Percentiles rank a stretch among this genome's conserved stretches.
These are phyloP conservation scores for Ciconia boyciana DNA, from an alignment of 2,113 vertebrate genomes.

Conservation along the genomic window DNA sequence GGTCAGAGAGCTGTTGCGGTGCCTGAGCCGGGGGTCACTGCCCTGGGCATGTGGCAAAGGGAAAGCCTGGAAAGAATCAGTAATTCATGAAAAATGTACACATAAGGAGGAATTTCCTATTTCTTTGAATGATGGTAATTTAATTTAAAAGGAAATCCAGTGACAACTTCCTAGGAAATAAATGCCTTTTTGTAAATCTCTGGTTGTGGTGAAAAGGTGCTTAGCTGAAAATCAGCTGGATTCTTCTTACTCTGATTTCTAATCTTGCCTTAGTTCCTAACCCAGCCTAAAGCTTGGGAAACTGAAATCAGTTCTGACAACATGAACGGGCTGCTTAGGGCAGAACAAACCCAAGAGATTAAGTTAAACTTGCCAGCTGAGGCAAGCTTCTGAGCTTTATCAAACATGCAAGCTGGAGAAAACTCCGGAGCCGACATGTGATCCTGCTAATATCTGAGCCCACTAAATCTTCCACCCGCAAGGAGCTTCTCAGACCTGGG, in stretches of 20 bases:
- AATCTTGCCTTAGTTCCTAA: background rate
- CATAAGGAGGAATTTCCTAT: slow-evolving; percentile 13
- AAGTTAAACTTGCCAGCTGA: background rate
- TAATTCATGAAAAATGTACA: slow-evolving; percentile 13
- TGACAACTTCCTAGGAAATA: slow-evolving; percentile 10
- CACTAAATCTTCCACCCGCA: background rate
- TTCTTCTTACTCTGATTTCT: background rate
- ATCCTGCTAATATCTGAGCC: background rate
- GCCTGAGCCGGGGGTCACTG: background rate
- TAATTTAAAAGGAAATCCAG: slow-evolving; percentile 46
- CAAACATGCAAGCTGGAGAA: background rate
- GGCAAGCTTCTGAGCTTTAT: background rate
- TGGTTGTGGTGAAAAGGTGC: background rate
- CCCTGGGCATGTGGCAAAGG: background rate
- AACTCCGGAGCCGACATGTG: background rate
- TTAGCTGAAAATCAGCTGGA: slow-evolving; percentile 18
- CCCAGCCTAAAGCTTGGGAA: background rate
- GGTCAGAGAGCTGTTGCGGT: background rate
- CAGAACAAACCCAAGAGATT: slow-evolving; percentile 12
- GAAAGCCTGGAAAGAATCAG: slow-evolving; percentile 40
- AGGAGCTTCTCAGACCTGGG: background rate
- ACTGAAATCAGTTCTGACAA: slow-evolving; percentile 12
- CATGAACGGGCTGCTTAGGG: background rate
- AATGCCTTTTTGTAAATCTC: slow-evolving; percentile 15
- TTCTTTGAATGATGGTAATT: slow-evolving; percentile 6